Conservation (phyloP, 2,113 vertebrate species). For the Polyodon spathula region DNA sequence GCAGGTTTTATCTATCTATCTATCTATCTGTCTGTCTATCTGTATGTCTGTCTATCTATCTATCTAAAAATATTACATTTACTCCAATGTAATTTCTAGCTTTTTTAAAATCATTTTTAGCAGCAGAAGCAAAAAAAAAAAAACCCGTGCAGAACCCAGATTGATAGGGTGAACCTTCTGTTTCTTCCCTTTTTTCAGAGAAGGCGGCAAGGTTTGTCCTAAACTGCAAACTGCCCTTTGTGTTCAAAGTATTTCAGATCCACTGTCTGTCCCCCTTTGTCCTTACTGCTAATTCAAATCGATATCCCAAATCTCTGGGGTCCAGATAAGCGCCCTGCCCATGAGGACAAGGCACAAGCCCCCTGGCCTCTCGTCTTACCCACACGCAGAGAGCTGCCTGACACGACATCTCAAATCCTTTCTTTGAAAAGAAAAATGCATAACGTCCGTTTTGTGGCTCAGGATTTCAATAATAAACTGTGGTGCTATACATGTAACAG, state of each 20-base stretch:
- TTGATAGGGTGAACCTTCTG: slow-evolving; percentile 1
- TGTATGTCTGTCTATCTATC: too few relatives aligned
- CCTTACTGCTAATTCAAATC: slow-evolving; percentile 42
- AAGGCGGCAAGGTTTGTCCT: slow-evolving; percentile 33
- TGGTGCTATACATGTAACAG: too few relatives aligned
- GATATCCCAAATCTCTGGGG: slow-evolving; percentile 46
- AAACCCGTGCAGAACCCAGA: too few relatives aligned
- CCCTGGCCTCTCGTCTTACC: neutral
- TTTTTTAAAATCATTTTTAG: too few relatives aligned
- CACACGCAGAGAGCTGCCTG: neutral
- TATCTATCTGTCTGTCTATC: too few relatives aligned
- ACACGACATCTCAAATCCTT: slow-evolving; percentile 6
- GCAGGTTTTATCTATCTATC: too few relatives aligned
- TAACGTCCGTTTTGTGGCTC: neutral
- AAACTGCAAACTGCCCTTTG: slow-evolving; percentile 53
- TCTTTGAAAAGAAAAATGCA: neutral
- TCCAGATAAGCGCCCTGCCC: slow-evolving; percentile 31
- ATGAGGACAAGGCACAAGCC: neutral
- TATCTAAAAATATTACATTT: too few relatives aligned
- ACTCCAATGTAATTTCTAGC: too few relatives aligned
- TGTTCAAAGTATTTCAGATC: slow-evolving; percentile 41
- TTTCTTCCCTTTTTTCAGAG: slow-evolving; percentile 26
- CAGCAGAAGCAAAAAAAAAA: too few relatives aligned
- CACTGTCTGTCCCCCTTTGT: slow-evolving; percentile 47
- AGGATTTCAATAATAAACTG: neutral